phyloP scores from a whole-genome alignment of 1,140 invertebrate species.

The Philaenus spumarius region DNA sequence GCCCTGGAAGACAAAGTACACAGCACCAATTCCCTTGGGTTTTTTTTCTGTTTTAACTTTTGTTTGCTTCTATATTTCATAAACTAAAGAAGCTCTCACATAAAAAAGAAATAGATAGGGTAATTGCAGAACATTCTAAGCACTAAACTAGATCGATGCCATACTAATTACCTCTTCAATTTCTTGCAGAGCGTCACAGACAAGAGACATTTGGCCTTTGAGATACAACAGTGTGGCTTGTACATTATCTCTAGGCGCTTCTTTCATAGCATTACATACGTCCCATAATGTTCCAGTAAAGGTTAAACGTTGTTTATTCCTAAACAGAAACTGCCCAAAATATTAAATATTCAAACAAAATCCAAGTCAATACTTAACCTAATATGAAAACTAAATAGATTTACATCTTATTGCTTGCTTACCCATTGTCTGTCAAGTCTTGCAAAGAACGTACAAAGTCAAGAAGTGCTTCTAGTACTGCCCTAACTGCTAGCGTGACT shows the following conservation, averaged over 20 bases:
- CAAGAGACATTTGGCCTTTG: background rate
- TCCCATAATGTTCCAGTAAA: background rate
- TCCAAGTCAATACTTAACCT: too few species aligned
- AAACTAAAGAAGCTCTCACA: background rate
- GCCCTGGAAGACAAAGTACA: too few species aligned
- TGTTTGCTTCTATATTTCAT: too few species aligned
- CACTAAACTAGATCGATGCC: too few species aligned
- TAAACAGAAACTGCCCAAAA: background rate
- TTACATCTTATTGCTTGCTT: too few species aligned
- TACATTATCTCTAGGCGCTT: background rate
- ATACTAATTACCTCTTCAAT: background rate
- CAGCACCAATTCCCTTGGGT: too few species aligned
- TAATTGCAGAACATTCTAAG: too few species aligned
- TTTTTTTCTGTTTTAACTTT: too few species aligned
- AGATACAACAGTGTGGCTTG: background rate
- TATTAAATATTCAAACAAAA: background rate
- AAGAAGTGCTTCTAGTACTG: background rate
- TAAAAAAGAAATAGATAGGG: background rate
- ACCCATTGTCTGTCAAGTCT: background rate
- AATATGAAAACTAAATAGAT: too few species aligned
- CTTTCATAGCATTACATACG: background rate
- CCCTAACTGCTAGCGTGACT: background rate
- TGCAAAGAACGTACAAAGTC: background rate
- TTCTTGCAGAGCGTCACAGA: constrained; percentile 3
- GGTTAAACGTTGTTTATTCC: background rate